A percentile compares a stretch with the other conserved stretches of the same genome.
Conservation (phyloP, 2,113 vertebrate genomes). For the Aegotheles bennettii region DNA sequence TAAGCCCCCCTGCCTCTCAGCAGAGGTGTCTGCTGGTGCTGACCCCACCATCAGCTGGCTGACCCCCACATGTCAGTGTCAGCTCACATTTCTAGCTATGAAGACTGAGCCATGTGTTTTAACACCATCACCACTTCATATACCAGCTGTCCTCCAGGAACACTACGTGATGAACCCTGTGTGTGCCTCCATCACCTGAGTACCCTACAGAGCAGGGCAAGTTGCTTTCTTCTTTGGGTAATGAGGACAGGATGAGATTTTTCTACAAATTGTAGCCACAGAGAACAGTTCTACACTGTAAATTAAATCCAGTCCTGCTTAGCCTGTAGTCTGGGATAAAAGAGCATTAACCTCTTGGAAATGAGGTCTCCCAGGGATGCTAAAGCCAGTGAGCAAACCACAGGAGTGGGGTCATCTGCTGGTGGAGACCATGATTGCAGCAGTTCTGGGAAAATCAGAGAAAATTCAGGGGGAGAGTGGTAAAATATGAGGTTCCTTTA, state of each 20-base stretch:
- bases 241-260: background rate
- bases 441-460: background rate
- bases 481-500: background rate
- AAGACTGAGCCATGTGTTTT: background rate
- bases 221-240: background rate
- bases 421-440: background rate
- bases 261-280: background rate
- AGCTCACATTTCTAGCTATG: background rate
- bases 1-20: accelerated
- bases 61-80: too few species aligned
- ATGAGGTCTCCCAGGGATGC: background rate
- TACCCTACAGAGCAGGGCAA: background rate
- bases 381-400: background rate
- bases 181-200: background rate
- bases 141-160: background rate
- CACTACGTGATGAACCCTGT: accelerated
- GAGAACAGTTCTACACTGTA: background rate
- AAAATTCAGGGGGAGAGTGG: background rate
- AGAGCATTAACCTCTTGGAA: background rate
- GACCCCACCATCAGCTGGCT: background rate
- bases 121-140: background rate
- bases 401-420: background rate
- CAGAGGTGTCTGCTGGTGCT: too few species aligned
- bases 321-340: background rate
- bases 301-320: background rate